A percentile compares a stretch with the other conserved stretches of the same genome.
Conservation (phyloP, 2,888 invertebrate species). For the Subacronicta megacephala region DNA sequence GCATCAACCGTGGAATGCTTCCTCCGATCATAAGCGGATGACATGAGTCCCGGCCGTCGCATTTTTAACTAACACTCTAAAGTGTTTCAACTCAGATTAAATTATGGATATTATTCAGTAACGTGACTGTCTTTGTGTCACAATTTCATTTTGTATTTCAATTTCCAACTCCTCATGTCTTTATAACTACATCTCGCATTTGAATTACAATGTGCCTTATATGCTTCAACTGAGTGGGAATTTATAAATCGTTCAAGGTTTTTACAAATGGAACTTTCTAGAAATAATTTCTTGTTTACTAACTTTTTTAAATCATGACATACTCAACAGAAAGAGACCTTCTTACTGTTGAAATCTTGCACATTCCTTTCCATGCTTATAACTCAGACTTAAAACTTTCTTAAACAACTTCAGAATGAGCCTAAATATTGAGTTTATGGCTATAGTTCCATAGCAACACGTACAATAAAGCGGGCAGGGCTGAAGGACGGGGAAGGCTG, state of each 20-base stretch:
- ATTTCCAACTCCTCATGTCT: conserved; percentile 9
- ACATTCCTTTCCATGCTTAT: neutral
- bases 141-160: conserved; percentile 31
- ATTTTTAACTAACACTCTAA: conserved; percentile 67
- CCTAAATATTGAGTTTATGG: conserved; percentile 40
- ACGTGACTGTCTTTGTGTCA: conserved; percentile 39
- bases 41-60: conserved; percentile 70
- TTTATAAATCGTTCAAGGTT: neutral
- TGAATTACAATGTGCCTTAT: neutral
- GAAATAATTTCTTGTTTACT: neutral
- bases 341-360: neutral
- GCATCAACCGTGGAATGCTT: conserved; percentile 76
- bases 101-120: conserved; percentile 61
- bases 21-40: conserved; percentile 78
- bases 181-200: conserved; percentile 7
- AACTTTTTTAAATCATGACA: neutral
- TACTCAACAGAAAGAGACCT: no score
- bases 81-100: conserved; percentile 61
- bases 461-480: conserved; percentile 62
- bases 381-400: conserved; percentile 3
- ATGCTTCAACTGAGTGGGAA: neutral
- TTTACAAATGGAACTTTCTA: no score
- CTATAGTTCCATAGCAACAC: conserved; percentile 54
- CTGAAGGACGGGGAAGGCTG: conserved; percentile 80
- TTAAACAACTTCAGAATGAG: conserved; percentile 8